Conservation (phyloP, 2,113 vertebrate species). For the Istiophorus platypterus region DNA sequence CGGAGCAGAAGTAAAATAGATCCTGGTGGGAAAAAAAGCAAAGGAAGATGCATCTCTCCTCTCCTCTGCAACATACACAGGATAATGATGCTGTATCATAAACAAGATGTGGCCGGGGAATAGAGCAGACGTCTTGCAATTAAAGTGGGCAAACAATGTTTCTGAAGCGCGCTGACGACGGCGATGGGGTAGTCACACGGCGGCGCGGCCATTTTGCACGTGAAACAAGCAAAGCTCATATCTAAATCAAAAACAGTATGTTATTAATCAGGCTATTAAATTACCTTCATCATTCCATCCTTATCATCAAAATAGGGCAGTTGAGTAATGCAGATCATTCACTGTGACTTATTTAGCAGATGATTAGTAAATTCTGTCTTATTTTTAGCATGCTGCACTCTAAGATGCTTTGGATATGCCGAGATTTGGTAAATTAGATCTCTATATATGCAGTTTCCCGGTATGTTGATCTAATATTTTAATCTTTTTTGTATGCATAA, state of each 20-base stretch:
- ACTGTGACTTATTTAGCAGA: conserved; percentile 54
- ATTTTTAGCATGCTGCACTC: conserved; percentile 28
- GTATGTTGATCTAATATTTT: conserved; percentile 18
- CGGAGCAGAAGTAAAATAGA: conserved; percentile 64
- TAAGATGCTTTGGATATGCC: conserved; percentile 27
- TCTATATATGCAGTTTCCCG: conserved; percentile 14
- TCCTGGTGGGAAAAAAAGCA: conserved; percentile 56
- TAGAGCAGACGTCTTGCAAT: conserved; percentile 75
- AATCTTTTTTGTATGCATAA: conserved; percentile 45
- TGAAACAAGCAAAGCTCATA: conserved; percentile 17
- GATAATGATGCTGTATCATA: conserved; percentile 78
- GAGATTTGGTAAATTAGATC: conserved; percentile 41
- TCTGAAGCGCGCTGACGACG: conserved; percentile 44
- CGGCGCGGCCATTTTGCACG: conserved; percentile 6
- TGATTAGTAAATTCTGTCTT: conserved; percentile 48
- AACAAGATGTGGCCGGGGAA: conserved; percentile 70
- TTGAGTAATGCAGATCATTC: conserved; percentile 52
- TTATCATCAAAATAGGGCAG: conserved; percentile 44
- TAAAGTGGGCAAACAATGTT: conserved; percentile 76
- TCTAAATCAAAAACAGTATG: conserved; percentile 6
- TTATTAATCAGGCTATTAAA: conserved; percentile 40
- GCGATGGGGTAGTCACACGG: conserved; percentile 11
- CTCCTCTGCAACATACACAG: conserved; percentile 24
- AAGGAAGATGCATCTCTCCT: conserved; percentile 42
- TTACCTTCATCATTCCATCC: no score